Evolutionary conservation across 2,888 invertebrate genomes (phyloP), one percentile per base, ranked within the genome.

Genomic region (Trimorus sp.): DNA sequence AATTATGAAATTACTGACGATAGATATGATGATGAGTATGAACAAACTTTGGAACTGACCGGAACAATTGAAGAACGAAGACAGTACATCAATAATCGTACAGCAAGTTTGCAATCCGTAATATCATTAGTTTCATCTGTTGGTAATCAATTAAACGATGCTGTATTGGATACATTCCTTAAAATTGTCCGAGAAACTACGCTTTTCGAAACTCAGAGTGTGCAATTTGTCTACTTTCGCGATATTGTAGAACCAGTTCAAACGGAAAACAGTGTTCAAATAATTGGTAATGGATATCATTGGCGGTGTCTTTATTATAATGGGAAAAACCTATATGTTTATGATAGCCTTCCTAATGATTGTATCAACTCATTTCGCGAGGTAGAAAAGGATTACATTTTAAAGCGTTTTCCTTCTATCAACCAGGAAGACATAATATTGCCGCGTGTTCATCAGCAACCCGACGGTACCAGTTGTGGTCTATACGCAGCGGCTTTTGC

Each of bases 121-220:
- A 45, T 11, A 15, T 12, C 36, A 16, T 8, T 42, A 7, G 36
- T 59, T n/a, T 16, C 16, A 7, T n/a, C 12, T 4, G 2, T 45
- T 16, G 0, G 7, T 38, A 36, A 26, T 4, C 42, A 8, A 16
- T n/a, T 26, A 36, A 62, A 62, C 9, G 48, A 62, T 62, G 62
- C 54, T 12, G 26, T 56, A 12, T 37, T 56, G 36, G 54, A 56
- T 4, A 56, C 54, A 37, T 56, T 56, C 26, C n/a, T 56, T 12
- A 56, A 56, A 12, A 56, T 56, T 12, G 54, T 56, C 37, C 16
- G 54, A 56, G 54, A 56, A 56, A 56, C 36, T 4, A 36, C 54
- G 3, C 11, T 5, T n/a, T 56, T 56, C 40, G 15, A 59, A 14
- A 59, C 58, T 7, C 58, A 59, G 40, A 59, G 40, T 37, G 14